Base-by-base conservation (phyloP, 2,888 invertebrate genomes). In the Hymenopus coronatus region DNA sequence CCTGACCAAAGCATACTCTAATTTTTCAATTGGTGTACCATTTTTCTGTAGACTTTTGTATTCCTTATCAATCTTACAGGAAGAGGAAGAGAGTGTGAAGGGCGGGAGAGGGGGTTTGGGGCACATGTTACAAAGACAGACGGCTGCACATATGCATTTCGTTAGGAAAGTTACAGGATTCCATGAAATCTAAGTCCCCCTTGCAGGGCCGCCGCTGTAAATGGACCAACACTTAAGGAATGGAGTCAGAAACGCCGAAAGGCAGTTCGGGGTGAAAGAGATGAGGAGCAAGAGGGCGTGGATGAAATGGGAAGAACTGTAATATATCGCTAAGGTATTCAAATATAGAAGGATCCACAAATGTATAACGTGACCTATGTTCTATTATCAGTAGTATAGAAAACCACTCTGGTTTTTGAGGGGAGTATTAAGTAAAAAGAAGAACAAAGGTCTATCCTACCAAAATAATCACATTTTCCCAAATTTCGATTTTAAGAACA, bases 131-230 rank as follows among this genome's bases (percentile, higher is more conserved):
- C 54, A 1, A 70, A 70, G 20, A 20, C 54, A 70, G 54, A 70
- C 54, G 54, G 54, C 54, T 20, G 20, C 54, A 86, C 86, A 86
- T 28, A 81, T 86, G 86, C n/a, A 86, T 15, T 86, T 86, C 81
- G 86, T 86, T 86, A 86, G 81, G 28, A 27, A 81, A 54, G 86
- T 81, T 85, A 86, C 28, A 28, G 81, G 30, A 54, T 85, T 85
- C 85, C 27, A 27, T 85, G 54, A 54, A 85, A 85, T n/a, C 54
- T 27, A 70, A 70, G 54, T 70, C 54, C 54, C 54, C 54, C 25
- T 70, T 15, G 20, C 25, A 4, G 54, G 20, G 40, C 40, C 40
- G 12, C 54, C 6, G 54, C 20, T 46, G 81, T 30, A 86, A 86
- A 86, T 86, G 86, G 86, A 14, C 86, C 86, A 86, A 70, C 54